These are phyloP conservation scores for Bagarius yarrelli DNA, from an alignment of 2,113 vertebrate species.

Conservation along the genomic window DNA sequence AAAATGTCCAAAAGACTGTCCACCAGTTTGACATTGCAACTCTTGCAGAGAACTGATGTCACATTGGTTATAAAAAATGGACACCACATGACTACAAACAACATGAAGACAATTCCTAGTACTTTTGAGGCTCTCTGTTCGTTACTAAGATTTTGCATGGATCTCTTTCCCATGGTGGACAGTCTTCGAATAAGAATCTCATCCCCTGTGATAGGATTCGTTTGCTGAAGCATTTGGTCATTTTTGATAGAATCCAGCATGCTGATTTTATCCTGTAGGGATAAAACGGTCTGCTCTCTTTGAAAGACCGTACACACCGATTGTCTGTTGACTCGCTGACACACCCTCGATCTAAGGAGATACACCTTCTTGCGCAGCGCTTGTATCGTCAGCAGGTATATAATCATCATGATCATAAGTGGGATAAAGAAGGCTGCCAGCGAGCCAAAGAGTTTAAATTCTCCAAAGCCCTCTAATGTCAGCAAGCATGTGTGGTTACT, in stretches of 20 bases:
- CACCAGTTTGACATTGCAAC: slow-evolving; percentile 76
- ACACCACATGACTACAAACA: slow-evolving; percentile 98
- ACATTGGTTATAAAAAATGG: slow-evolving; percentile 97
- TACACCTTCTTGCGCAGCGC: slow-evolving; percentile 88
- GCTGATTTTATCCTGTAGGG: slow-evolving; percentile 75
- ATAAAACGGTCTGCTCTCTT: slow-evolving; percentile 67
- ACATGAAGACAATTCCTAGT: slow-evolving; percentile 91
- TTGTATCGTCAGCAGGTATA: slow-evolving; percentile 90
- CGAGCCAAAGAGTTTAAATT: slow-evolving; percentile 93
- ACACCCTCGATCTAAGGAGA: slow-evolving; percentile 79
- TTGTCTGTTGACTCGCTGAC: slow-evolving; percentile 76
- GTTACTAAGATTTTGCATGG: slow-evolving; percentile 89
- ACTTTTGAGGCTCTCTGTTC: slow-evolving; percentile 97
- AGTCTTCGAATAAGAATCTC: slow-evolving; percentile 74
- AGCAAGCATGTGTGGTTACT: slow-evolving; percentile 82
- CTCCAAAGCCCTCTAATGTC: slow-evolving; percentile 77
- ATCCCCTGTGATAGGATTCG: slow-evolving; percentile 48
- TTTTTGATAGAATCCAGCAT: slow-evolving; percentile 72
- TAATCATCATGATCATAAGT: slow-evolving; percentile 93
- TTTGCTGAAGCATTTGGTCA: slow-evolving; percentile 57
- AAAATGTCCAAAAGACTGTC: slow-evolving; percentile 89
- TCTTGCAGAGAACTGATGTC: slow-evolving; percentile 84
- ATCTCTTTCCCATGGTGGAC: slow-evolving; percentile 86
- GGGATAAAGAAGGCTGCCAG: slow-evolving; percentile 90
- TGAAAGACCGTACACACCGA: slow-evolving; percentile 84